phyloP scores from a whole-genome alignment of 2,888 invertebrate genomes.

The Galeruca laticollis region DNA sequence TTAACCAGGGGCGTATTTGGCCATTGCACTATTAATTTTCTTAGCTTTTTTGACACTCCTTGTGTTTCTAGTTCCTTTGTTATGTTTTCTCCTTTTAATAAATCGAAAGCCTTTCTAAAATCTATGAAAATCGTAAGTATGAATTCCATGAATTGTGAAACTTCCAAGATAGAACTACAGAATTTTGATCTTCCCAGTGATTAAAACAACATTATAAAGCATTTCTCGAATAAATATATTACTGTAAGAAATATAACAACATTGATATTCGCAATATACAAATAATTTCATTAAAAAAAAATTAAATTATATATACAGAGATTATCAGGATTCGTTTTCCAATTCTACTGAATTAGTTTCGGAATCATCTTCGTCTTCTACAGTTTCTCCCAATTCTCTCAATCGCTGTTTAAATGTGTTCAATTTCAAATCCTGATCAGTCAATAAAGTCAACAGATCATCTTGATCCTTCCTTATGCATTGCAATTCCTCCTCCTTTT shows the following conservation, averaged over 20 bases:
- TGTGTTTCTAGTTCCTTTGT: no score
- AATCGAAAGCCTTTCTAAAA: no score
- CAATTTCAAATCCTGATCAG: conserved; percentile 81
- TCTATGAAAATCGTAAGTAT: no score
- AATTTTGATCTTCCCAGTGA: no score
- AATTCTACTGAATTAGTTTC: conserved; percentile 57
- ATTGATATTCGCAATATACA: conserved; percentile 2
- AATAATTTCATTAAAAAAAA: conserved; percentile 5
- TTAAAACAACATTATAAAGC: not conserved
- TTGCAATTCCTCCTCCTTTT: conserved; percentile 57
- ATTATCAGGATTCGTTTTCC: conserved; percentile 46
- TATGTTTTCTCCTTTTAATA: no score
- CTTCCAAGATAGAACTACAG: no score
- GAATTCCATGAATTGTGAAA: no score
- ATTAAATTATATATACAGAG: conserved; percentile 4
- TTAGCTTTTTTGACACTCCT: no score
- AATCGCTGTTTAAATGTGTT: conserved; percentile 61
- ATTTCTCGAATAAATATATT: conserved; percentile 16
- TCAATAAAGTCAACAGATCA: conserved; percentile 87
- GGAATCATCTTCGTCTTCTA: conserved; percentile 62
- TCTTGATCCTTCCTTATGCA: conserved; percentile 90
- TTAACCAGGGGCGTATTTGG: no score
- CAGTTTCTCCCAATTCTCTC: conserved; percentile 62
- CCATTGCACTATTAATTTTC: no score
- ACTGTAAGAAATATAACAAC: conserved; percentile 10